Base-by-base conservation (phyloP, 2,113 vertebrate genomes). In the Corythornis madagascariensis region DNA sequence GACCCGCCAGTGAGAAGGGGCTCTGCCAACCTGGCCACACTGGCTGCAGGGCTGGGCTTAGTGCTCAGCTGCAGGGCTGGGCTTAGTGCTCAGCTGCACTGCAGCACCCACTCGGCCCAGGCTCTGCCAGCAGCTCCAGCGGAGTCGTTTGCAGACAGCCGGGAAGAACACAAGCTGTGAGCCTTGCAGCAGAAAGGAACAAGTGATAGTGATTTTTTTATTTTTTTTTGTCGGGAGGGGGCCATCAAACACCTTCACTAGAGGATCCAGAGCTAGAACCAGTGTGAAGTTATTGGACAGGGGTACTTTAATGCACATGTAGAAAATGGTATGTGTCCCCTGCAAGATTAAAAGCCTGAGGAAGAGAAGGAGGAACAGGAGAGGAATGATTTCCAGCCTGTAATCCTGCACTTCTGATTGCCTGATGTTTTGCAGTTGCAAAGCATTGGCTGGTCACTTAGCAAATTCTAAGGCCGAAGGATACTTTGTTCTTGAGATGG, bases 1-100 rank as follows among this genome's bases (percentile, higher is more conserved):
- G 25, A 17, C 5, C 6, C 4, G 22, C 10, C 20, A n/a, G 22
- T 0, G 1, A 28, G 45, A 25, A 60, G 53, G 18, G 24, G 4
- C 24, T 25, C 18, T 28, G 61, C 29, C 4, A 29, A 6, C 33
- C 12, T 8, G 10, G 1, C 40, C 5, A 11, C 2, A 9, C 6
- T 15, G n/a, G 48, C 75, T 13, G 55, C 7, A 26, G 73, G 28
- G 52, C 25, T 13, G n/a, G 64, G 52, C 69, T 45, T 9, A n/a
- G 10, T 7, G 38, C 38, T 38, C 38, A 38, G 57, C 75, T 13
- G 55, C 7, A 26, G 73, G 24, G 52, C 25, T 13, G n/a, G 64
- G 52, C 69, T 45, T 10, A n/a, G 10, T 7, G 38, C 38, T 38
- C 24, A 73, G 31, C 31, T 17, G n/a, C 31, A 2, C 55, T 28